These are phyloP conservation scores for Holacanthella duospinosa DNA, from an alignment of 2,888 invertebrate species.

Conservation along the genomic window DNA sequence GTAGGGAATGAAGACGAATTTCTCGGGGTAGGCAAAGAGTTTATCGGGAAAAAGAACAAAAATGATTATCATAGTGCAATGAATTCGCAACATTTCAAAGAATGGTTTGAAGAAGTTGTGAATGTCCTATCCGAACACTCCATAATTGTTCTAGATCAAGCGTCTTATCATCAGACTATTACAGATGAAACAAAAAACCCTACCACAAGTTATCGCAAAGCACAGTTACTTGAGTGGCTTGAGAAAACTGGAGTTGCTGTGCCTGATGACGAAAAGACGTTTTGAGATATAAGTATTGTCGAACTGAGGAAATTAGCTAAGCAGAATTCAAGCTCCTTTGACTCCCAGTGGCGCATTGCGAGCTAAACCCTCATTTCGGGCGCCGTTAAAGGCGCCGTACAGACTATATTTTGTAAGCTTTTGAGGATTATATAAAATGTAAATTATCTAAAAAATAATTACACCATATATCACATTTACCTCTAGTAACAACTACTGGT, in stretches of 20 bases:
- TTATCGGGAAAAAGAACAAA: background rate
- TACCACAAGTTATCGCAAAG: background rate
- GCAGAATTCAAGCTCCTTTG: background rate
- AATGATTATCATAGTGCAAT: slow-evolving; percentile 9
- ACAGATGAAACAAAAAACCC: slow-evolving; percentile 9
- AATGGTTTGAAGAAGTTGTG: slow-evolving; percentile 3
- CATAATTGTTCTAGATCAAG: slow-evolving; percentile 4
- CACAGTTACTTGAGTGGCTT: slow-evolving; percentile 4
- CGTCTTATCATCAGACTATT: slow-evolving; percentile 3
- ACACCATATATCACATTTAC: no score
- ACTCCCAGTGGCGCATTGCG: background rate
- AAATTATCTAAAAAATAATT: no score
- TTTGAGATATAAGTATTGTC: background rate
- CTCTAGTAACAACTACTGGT: no score
- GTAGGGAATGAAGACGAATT: slow-evolving; percentile 8
- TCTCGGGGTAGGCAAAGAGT: background rate
- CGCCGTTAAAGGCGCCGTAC: no score
- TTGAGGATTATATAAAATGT: no score
- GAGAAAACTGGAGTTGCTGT: background rate
- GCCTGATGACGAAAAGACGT: background rate
- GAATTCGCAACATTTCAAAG: slow-evolving; percentile 6
- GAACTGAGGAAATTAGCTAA: slow-evolving; percentile 2
- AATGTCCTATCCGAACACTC: background rate
- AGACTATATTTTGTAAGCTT: no score
- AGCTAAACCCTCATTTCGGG: background rate